Base-by-base conservation (phyloP, 23 tunicate species). In the Clavelina lepadiformis region DNA sequence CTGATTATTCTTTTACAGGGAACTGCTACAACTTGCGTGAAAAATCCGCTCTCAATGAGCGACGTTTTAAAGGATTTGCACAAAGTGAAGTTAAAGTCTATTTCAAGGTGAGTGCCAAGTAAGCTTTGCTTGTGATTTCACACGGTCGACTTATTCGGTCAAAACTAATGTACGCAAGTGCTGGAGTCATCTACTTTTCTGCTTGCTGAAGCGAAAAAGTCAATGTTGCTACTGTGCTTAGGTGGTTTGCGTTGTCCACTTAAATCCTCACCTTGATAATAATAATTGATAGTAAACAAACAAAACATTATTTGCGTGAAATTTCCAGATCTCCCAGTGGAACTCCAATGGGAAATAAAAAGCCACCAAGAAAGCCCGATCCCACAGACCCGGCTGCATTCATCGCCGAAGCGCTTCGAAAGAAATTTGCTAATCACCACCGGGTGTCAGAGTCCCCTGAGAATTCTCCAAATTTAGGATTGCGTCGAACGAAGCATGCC, bases 41-140 rank as follows among this genome's bases (percentile, higher is more conserved):
- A 60, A 33, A 15, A 31, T 32, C 68, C 73, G n/a, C 4, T 82
- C 0, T 65, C 89, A 23, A 89, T 89, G 97, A 33, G 75, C 28
- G 97, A 89, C 46, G 80, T 89, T 7, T 56, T 89, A 64, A 89
- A 89, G 38, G 97, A 89, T 70, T 68, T 89, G 24, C 97, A 89
- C 62, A 89, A 89, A 70, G 97, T 89, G 1, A 89, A 89, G 58
- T 63, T 89, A 31, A 89, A 89, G 71, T 81, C 97, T 19, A 89
- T 89, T 22, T 30, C 80, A 35, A 89, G 97, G 97, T 89, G 35
- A 15, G 58, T 35, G 38, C 5, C n/a, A n/a, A n/a, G n/a, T n/a
- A n/a, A n/a, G n/a, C n/a, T n/a, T n/a, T n/a, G n/a, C n/a, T n/a
- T n/a, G n/a, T n/a, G n/a, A n/a, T n/a, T n/a, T n/a, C n/a, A n/a